Conservation (phyloP, 2,797 vertebrate species). For the Prionace glauca region DNA sequence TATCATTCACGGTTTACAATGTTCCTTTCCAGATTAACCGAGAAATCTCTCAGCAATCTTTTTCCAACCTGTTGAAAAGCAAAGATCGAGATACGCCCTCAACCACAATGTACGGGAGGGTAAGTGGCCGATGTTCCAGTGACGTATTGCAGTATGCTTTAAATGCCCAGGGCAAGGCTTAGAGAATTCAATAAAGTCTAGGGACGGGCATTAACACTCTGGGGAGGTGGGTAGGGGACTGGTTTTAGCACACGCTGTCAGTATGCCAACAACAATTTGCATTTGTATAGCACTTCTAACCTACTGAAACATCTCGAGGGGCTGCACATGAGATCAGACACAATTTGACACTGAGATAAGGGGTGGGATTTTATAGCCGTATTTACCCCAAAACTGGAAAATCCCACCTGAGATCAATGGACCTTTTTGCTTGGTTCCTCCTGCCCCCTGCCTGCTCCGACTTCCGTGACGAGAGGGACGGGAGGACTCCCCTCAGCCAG, state of each 20-base stretch:
- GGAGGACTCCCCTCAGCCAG: too few species aligned
- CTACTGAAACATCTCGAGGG: neutral
- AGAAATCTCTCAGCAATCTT: conserved; percentile 2
- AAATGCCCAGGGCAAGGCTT: too few species aligned
- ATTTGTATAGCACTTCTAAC: neutral
- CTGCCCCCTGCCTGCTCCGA: too few species aligned
- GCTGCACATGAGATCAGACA: neutral
- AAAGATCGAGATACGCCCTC: neutral
- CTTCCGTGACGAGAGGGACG: too few species aligned
- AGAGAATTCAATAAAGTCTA: neutral
- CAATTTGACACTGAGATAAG: neutral
- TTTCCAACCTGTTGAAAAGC: neutral
- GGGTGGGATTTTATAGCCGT: too few species aligned
- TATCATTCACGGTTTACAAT: neutral
- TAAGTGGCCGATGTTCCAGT: neutral
- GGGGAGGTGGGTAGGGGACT: too few species aligned
- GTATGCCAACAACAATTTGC: neutral
- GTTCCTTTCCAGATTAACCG: neutral
- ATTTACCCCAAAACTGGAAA: too few species aligned
- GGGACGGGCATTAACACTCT: neutral
- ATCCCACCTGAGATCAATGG: too few species aligned
- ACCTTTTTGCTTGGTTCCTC: too few species aligned
- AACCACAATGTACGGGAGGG: neutral
- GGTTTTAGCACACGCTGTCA: neutral
- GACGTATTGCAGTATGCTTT: neutral